Percentiles rank a stretch among this genome's conserved stretches.
phyloP scores from a whole-genome alignment of 2,797 vertebrate genomes.

The Leucoraja ocellata region DNA sequence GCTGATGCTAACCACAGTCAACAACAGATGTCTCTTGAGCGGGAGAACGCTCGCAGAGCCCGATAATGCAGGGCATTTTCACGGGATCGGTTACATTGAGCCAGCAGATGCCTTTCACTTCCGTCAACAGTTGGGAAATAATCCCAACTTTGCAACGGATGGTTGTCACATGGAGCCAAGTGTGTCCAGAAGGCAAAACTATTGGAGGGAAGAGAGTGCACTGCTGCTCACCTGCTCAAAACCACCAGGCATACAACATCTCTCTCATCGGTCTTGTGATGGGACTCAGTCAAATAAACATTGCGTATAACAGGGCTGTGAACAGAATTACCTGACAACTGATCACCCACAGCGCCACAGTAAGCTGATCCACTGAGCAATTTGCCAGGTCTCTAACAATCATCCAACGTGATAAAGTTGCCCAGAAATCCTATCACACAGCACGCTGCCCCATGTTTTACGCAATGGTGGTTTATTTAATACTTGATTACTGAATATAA shows the following conservation, averaged over 20 bases:
- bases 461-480: too few species aligned
- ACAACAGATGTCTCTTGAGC: constrained; percentile 15
- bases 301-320: background rate
- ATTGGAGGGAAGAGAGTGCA: background rate
- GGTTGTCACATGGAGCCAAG: background rate
- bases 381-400: background rate
- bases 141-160: constrained; percentile 25
- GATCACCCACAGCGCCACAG: background rate
- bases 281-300: background rate
- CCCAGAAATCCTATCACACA: too few species aligned
- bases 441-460: too few species aligned
- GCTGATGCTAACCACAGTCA: constrained; percentile 1
- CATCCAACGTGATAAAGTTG: background rate
- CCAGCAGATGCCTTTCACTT: constrained; percentile 54
- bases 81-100: constrained; percentile 51
- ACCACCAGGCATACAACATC: background rate
- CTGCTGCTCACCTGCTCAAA: background rate
- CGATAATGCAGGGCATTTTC: constrained; percentile 46
- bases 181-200: background rate
- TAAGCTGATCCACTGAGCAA: background rate
- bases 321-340: background rate
- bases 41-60: constrained; percentile 36
- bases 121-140: constrained; percentile 41
- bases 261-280: constrained; percentile 25
- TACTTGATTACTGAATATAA: too few species aligned